Evolutionary conservation across 2,113 vertebrate genomes (phyloP).

Genomic region (Syngnathoides biaculeatus): DNA sequence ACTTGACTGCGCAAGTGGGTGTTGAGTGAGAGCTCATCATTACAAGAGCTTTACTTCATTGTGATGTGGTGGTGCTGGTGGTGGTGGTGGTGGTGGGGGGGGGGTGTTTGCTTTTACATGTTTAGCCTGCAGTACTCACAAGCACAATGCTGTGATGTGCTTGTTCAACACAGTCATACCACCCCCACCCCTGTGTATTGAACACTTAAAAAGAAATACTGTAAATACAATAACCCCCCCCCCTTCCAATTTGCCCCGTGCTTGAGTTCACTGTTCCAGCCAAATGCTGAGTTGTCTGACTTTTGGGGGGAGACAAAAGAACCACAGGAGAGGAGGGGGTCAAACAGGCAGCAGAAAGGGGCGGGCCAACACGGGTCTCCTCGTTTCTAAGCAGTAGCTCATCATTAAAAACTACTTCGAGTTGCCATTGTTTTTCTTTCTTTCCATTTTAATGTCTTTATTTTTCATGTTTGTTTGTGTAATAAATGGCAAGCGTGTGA

Average conservation of each 20-base stretch:
- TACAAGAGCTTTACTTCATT: constrained; percentile 24
- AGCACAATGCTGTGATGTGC: constrained; percentile 8
- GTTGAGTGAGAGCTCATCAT: constrained; percentile 45
- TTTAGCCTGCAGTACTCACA: constrained; percentile 15
- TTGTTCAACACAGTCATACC: constrained; percentile 5
- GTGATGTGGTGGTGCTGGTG: too few species aligned
- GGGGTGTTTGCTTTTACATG: constrained; percentile 43
- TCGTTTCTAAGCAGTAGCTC: constrained; percentile 31
- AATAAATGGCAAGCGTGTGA: neutral
- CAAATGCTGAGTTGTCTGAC: constrained; percentile 60
- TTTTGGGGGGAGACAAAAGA: constrained; percentile 68
- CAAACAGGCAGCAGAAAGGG: constrained; percentile 29
- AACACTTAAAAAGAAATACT: neutral
- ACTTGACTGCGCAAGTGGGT: constrained; percentile 46
- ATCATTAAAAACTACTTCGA: constrained; percentile 15
- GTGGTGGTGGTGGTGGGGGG: too few species aligned
- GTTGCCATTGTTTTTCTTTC: neutral
- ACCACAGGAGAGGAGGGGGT: constrained; percentile 40
- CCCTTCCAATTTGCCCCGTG: constrained; percentile 16
- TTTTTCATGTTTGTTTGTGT: neutral
- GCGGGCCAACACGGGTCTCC: constrained; percentile 42
- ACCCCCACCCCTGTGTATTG: neutral
- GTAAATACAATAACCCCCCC: neutral
- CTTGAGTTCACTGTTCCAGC: constrained; percentile 39
- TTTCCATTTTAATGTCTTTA: neutral